Percentiles rank a stretch among this genome's conserved stretches.
phyloP scores from a whole-genome alignment of 2,113 vertebrate genomes.

The human (Homo sapiens) region GRCh38 chr5:143367501-143368000 shows the following conservation, averaged over 20 bases:
- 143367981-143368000: not conserved
- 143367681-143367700: not conserved
- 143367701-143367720: not conserved
- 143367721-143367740: not conserved
- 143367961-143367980: not conserved
- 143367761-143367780: not conserved
- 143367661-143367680: not conserved
- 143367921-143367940: not conserved
- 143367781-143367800: not conserved
- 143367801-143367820: not conserved
- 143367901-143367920: not conserved
- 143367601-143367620: not conserved
- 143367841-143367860: not conserved
- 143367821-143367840: not conserved
- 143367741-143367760: not conserved
- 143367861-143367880: not conserved
- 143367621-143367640: slow-evolving; percentile 9
- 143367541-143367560: not conserved
- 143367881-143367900: not conserved
- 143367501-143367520: not conserved
- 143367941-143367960: not conserved
- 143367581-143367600: not conserved
- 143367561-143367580: slow-evolving; percentile 27
- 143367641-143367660: not conserved
- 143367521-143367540: not conserved